Conservation (phyloP, 2,888 invertebrate genomes). For the Eristalis intricaria region DNA sequence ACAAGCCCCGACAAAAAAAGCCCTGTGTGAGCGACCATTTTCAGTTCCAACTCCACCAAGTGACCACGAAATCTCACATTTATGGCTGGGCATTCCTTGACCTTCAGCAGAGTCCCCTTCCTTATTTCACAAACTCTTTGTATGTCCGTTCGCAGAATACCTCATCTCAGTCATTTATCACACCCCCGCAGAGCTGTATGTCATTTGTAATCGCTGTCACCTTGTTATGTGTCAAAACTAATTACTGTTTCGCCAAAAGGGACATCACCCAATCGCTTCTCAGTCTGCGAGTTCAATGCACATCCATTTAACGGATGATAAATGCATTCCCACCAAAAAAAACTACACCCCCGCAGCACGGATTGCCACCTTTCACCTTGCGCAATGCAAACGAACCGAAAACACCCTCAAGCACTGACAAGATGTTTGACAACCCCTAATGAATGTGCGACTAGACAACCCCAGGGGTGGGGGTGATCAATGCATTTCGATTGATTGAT, state of each 20-base stretch:
- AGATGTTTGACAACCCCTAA: slow-evolving; percentile 61
- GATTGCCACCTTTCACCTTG: slow-evolving; percentile 65
- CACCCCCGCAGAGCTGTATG: slow-evolving; percentile 5
- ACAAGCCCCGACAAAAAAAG: too few species aligned
- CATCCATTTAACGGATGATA: slow-evolving; percentile 47
- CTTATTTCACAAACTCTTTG: not conserved
- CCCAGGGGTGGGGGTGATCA: slow-evolving; percentile 24
- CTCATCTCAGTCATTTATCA: slow-evolving; percentile 25
- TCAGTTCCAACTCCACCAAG: too few species aligned
- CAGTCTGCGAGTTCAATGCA: not conserved
- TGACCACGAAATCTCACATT: too few species aligned
- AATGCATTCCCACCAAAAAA: slow-evolving; percentile 36
- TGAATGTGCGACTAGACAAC: slow-evolving; percentile 26
- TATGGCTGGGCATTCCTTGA: not conserved
- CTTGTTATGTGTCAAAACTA: slow-evolving; percentile 57
- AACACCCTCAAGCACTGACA: slow-evolving; percentile 39
- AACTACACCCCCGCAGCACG: slow-evolving; percentile 1
- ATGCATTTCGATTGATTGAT: slow-evolving; percentile 63
- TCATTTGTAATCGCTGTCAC: slow-evolving; percentile 41
- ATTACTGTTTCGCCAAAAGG: slow-evolving; percentile 48
- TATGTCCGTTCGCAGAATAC: not conserved
- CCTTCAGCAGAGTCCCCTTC: not conserved
- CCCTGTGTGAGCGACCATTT: too few species aligned
- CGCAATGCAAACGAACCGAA: slow-evolving; percentile 50
- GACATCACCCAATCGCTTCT: slow-evolving; percentile 39